Evolutionary conservation across 2,797 vertebrate genomes (phyloP).

Genomic region (Ceryle rudis): DNA sequence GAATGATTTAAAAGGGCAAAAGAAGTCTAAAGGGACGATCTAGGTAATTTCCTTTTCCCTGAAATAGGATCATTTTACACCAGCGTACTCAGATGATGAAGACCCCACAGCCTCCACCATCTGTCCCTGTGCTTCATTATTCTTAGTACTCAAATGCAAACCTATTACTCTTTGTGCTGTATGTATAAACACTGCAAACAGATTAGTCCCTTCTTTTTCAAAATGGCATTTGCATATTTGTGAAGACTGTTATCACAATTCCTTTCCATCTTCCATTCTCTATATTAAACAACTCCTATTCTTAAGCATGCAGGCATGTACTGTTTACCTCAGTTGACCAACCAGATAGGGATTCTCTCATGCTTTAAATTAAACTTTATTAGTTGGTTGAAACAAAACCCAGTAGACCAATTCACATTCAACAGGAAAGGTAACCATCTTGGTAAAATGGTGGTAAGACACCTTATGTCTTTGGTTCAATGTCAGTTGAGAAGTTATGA

Average conservation of each 20-base stretch:
- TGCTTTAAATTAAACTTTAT: not conserved
- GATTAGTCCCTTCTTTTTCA: not conserved
- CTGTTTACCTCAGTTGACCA: not conserved
- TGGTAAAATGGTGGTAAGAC: not conserved
- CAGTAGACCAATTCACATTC: accelerated
- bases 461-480: not conserved
- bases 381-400: not conserved
- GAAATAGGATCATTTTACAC: not conserved
- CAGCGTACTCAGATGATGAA: not conserved
- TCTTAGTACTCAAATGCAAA: not conserved
- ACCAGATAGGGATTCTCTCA: not conserved
- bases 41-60: not conserved
- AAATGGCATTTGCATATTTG: not conserved
- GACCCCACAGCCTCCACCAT: not conserved
- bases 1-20: not conserved
- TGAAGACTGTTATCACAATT: not conserved
- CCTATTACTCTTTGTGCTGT: not conserved
- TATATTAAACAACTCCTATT: not conserved
- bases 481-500: not conserved
- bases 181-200: not conserved
- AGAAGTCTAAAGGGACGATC: not conserved
- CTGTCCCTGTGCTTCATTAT: not conserved
- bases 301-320: not conserved
- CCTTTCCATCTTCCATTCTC: not conserved
- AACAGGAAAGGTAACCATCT: not conserved